Percentiles rank a stretch among this genome's conserved stretches.
phyloP scores from a whole-genome alignment of 2,113 vertebrate genomes.

The Aix galericulata region DNA sequence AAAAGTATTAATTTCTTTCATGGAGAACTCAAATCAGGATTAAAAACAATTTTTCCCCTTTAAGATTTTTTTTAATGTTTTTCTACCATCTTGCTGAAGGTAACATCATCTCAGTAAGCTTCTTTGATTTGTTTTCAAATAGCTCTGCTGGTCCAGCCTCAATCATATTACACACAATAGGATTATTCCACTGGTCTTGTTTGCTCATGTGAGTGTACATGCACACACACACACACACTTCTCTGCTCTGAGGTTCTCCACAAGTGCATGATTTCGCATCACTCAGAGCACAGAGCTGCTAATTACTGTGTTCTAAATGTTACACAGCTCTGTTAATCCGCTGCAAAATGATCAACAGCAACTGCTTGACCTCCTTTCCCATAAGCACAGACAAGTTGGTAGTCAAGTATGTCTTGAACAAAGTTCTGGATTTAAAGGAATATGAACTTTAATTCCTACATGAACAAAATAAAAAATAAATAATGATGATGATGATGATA shows the following conservation, averaged over 20 bases:
- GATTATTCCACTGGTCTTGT: background rate
- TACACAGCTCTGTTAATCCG: background rate
- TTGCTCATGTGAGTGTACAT: fast-evolving
- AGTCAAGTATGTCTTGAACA: background rate
- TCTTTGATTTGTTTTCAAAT: background rate
- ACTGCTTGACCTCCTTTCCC: background rate
- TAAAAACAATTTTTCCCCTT: background rate
- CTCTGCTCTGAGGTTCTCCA: background rate
- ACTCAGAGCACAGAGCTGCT: background rate
- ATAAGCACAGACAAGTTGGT: background rate
- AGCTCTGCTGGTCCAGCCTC: background rate
- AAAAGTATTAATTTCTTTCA: background rate
- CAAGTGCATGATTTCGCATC: background rate
- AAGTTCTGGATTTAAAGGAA: background rate
- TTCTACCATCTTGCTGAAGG: background rate
- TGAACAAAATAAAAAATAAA: background rate
- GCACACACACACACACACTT: too few relatives aligned
- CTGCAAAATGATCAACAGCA: background rate
- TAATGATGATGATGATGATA: too few relatives aligned
- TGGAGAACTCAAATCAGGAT: background rate
- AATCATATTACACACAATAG: background rate
- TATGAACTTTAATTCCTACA: background rate
- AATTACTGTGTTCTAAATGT: background rate
- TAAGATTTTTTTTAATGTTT: background rate
- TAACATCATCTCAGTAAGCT: background rate